Evolutionary conservation across 2,888 invertebrate species (phyloP).

Genomic region (Plebejus argus): DNA sequence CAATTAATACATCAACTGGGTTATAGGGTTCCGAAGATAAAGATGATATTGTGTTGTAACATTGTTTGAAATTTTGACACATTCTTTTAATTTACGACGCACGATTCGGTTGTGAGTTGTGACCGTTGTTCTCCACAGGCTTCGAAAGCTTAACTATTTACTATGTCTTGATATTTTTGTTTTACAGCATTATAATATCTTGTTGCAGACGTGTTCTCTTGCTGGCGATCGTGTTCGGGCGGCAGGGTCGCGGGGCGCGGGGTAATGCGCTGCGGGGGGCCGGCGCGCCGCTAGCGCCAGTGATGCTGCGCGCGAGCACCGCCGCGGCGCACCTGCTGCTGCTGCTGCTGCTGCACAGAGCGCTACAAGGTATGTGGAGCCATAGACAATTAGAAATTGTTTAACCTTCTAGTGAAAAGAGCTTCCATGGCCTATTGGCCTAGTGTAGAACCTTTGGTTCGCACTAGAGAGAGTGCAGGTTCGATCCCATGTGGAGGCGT

Average conservation of each 20-base stretch:
- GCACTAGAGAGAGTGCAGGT: too few species aligned
- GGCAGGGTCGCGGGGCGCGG: constrained; percentile 36
- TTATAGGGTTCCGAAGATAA: background rate
- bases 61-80: background rate
- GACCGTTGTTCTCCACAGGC: too few species aligned
- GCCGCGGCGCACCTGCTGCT: constrained; percentile 60
- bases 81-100: too few species aligned
- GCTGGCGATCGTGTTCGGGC: constrained; percentile 9
- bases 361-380: constrained; percentile 61
- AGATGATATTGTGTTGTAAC: background rate
- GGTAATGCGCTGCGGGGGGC: constrained; percentile 51
- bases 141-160: background rate
- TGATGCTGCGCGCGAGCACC: constrained; percentile 60
- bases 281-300: constrained; percentile 61
- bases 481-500: too few species aligned
- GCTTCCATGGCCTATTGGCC: too few species aligned
- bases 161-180: background rate
- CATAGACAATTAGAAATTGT: too few species aligned
- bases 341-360: constrained; percentile 58
- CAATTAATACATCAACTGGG: constrained; percentile 11
- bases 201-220: constrained; percentile 10
- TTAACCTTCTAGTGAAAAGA: too few species aligned
- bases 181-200: background rate
- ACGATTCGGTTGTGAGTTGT: too few species aligned
- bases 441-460: too few species aligned